Evolutionary conservation across 2,113 vertebrate genomes (phyloP).

Genomic region (Nannospalax galili): DNA sequence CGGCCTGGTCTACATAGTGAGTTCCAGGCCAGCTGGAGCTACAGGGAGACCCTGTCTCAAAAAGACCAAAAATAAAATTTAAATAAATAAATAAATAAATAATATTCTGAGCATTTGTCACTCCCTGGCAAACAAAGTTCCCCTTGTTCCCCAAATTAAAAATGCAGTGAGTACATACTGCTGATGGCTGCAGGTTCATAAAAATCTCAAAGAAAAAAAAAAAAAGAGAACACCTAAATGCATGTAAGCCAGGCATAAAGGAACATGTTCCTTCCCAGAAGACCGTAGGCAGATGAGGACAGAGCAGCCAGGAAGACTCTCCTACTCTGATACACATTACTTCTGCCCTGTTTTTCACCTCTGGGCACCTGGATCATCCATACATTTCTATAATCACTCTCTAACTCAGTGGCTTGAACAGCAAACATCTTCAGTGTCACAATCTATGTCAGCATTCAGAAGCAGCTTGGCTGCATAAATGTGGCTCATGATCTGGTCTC

Average conservation of each 20-base stretch:
- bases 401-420: not conserved
- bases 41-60: too few species aligned
- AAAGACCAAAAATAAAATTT: too few species aligned
- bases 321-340: not conserved
- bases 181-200: not conserved
- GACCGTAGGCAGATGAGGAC: too few species aligned
- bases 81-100: too few species aligned
- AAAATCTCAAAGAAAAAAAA: not conserved
- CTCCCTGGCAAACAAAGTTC: not conserved
- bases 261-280: not conserved
- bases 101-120: not conserved
- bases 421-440: not conserved
- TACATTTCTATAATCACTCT: not conserved
- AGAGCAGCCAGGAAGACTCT: not conserved
- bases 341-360: not conserved
- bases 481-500: not conserved
- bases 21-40: too few species aligned
- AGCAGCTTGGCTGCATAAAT: not conserved
- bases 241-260: rapidly evolving
- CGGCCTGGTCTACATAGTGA: too few species aligned
- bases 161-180: too few species aligned
- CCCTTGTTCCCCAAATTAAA: not conserved
- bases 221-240: not conserved
- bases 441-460: rapidly evolving
- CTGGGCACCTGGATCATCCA: too few species aligned